Conservation (phyloP, 2,797 vertebrate species). For the Pipistrellus pygmaeus region DNA sequence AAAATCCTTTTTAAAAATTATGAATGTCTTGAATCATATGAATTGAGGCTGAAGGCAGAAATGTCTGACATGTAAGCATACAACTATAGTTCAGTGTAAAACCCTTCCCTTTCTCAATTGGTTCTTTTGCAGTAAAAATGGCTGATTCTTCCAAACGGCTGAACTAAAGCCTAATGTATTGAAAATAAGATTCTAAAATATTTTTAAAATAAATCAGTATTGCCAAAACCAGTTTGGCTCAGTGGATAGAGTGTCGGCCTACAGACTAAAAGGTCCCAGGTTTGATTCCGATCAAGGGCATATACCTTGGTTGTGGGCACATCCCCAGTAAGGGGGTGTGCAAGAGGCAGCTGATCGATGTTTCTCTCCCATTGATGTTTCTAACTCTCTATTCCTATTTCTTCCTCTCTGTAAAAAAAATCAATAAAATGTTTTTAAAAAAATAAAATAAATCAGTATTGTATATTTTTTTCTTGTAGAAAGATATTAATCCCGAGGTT, state of each 20-base stretch:
- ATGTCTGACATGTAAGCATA: neutral
- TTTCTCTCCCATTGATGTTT: too few species aligned
- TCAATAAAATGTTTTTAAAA: neutral
- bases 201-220: neutral
- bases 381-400: too few species aligned
- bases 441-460: slow-evolving; percentile 45
- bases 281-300: too few species aligned
- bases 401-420: too few species aligned
- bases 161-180: neutral
- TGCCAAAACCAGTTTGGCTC: too few species aligned
- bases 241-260: too few species aligned
- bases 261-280: too few species aligned
- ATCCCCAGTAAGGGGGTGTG: too few species aligned
- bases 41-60: neutral
- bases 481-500: slow-evolving; percentile 18
- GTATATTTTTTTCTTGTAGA: slow-evolving; percentile 24
- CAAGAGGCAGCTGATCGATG: too few species aligned
- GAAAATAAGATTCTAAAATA: neutral
- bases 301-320: too few species aligned
- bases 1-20: neutral
- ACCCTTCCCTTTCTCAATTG: neutral
- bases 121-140: slow-evolving; percentile 15
- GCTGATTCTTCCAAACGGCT: neutral
- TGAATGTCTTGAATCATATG: neutral
- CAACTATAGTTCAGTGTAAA: neutral